A percentile compares a stretch with the other conserved stretches of the same genome.
Evolutionary conservation across 2,797 vertebrate genomes (phyloP).

Genomic region (Merluccius polli): DNA sequence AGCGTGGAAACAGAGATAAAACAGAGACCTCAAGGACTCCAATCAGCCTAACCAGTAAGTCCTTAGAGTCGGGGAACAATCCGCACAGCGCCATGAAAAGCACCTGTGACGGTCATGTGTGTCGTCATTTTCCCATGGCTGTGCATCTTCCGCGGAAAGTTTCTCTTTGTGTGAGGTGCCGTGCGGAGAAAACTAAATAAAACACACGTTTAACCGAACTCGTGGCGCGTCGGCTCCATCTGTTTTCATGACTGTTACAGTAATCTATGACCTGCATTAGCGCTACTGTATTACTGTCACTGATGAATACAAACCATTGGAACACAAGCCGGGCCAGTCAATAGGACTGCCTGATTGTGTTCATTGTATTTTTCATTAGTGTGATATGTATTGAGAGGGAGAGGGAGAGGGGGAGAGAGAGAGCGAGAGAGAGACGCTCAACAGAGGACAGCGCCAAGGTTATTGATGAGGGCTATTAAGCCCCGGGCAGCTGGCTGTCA

Average conservation of each 20-base stretch:
- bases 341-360: slow-evolving; percentile 64
- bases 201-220: slow-evolving; percentile 18
- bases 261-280: slow-evolving; percentile 59
- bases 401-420: slow-evolving; percentile 23
- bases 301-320: slow-evolving; percentile 67
- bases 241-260: slow-evolving; percentile 43
- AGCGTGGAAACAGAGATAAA: not conserved
- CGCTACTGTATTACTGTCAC: slow-evolving; percentile 61
- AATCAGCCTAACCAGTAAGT: not conserved
- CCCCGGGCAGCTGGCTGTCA: slow-evolving; percentile 59
- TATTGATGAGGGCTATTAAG: slow-evolving; percentile 74
- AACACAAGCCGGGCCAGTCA: slow-evolving; percentile 51
- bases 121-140: no score
- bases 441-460: slow-evolving; percentile 66
- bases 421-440: slow-evolving; percentile 46
- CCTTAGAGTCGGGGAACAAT: not conserved
- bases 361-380: slow-evolving; percentile 73
- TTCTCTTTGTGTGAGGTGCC: not conserved
- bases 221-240: slow-evolving; percentile 33
- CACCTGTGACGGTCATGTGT: no score
- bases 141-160: not conserved
- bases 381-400: slow-evolving; percentile 63
- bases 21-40: not conserved
- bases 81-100: not conserved
- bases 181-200: slow-evolving; percentile 16